Evolutionary conservation across 2,113 vertebrate species (phyloP).

Genomic region (Catharus minimus): DNA sequence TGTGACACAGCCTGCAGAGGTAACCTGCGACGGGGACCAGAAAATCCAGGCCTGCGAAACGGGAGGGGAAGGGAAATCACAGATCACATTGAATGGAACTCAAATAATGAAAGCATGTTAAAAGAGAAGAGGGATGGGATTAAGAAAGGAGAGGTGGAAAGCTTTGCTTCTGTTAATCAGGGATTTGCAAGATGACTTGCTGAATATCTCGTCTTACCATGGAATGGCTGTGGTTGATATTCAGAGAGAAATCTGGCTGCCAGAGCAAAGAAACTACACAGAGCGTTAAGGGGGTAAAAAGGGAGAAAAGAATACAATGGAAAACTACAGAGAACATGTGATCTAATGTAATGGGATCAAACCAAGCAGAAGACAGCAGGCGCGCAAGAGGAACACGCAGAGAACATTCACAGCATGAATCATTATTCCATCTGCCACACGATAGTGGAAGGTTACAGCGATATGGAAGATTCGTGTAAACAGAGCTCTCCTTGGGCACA

Average conservation of each 20-base stretch:
- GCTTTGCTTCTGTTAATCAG: conserved; percentile 56
- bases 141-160: background rate
- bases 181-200: conserved; percentile 53
- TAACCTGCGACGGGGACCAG: conserved; percentile 92
- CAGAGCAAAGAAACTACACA: conserved; percentile 60
- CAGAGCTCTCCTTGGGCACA: conserved; percentile 46
- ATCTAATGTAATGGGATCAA: conserved; percentile 62
- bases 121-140: background rate
- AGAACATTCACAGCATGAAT: conserved; percentile 67
- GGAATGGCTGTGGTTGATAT: conserved; percentile 50
- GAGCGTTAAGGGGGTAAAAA: background rate
- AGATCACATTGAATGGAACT: conserved; percentile 72
- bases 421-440: conserved; percentile 66
- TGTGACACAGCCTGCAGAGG: conserved; percentile 91
- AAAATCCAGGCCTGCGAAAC: conserved; percentile 85
- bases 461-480: conserved; percentile 44
- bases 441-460: conserved; percentile 53
- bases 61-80: conserved; percentile 70
- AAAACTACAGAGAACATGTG: conserved; percentile 65
- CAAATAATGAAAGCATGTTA: conserved; percentile 62
- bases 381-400: conserved; percentile 58
- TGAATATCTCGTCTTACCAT: conserved; percentile 62
- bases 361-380: conserved; percentile 62
- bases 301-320: conserved; percentile 44
- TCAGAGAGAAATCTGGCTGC: conserved; percentile 57